Evolutionary conservation across 2,888 invertebrate species (phyloP), one percentile per base, ranked within the genome.

Genomic region (Tachina grossa): DNA sequence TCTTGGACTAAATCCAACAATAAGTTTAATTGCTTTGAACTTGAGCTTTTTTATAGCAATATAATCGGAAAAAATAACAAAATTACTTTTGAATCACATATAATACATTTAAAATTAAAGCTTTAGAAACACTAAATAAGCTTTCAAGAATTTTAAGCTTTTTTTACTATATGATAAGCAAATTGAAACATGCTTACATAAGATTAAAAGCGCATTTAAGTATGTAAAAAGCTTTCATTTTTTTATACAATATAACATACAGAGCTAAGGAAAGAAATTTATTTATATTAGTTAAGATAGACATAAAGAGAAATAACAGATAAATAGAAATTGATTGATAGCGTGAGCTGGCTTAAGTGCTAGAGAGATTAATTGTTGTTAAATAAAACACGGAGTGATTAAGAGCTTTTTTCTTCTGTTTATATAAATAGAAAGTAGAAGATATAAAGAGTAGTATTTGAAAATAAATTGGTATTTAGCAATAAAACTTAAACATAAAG

Each of bases 221-320:
- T 66, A 49, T 49, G 41, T 11, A 49, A 22, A 77, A 77, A 82
- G 53, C 66, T 51, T 63, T 68, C 13, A 6, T 61, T 53, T 61
- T 45, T 65, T 14, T 83, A 14, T 77, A 83, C 65, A 81, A 61
- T 69, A 81, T 78, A 76, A 74, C 61, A 72, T 8, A 81, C 59
- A 83, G 22, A 66, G 78, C 77, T 78, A 74, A 61, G 59, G 72
- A 72, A 49, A 66, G 49, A 83, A 59, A 72, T 31, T 66, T 74
- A 19, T 63, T 55, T n/a, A 47, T 22, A 68, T 66, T 72, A 57
- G 57, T 65, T 74, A 39, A 68, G 13, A 72, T 14, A 74, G 16
- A 59, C 14, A 66, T 22, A 22, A 59, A 55, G 0, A 71, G 31
- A 63, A 13, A 77, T 22, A 45, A 77, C 4, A 82, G 45, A 47